Evolutionary conservation across 2,888 invertebrate genomes (phyloP).

Genomic region (Microplitis deprimator): DNA sequence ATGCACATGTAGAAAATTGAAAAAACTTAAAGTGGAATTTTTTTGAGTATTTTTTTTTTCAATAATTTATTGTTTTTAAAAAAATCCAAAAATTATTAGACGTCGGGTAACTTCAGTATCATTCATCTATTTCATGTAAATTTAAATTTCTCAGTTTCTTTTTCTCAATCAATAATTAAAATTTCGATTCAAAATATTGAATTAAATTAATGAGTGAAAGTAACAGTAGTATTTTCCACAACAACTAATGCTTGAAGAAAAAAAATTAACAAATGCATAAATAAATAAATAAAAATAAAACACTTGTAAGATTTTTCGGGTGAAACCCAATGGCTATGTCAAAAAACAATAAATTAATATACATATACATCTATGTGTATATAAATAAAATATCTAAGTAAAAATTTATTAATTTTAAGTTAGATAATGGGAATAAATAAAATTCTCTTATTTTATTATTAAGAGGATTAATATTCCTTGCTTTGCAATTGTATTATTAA

Average conservation of each 20-base stretch:
- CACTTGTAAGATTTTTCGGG: slow-evolving; percentile 12
- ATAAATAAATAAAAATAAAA: background rate
- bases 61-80: too few species aligned
- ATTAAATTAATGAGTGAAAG: background rate
- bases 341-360: slow-evolving; percentile 30
- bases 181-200: too few species aligned
- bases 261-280: slow-evolving; percentile 18
- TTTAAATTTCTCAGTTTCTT: too few species aligned
- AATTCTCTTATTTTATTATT: background rate
- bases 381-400: background rate
- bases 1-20: too few species aligned
- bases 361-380: slow-evolving; percentile 10
- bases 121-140: too few species aligned
- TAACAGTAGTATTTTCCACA: background rate
- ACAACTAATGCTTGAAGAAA: background rate
- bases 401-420: slow-evolving; percentile 20
- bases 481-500: slow-evolving; percentile 13
- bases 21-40: too few species aligned
- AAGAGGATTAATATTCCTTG: slow-evolving; percentile 12
- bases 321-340: slow-evolving; percentile 8
- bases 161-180: too few species aligned
- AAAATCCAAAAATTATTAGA: too few species aligned
- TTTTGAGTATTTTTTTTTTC: too few species aligned
- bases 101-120: too few species aligned
- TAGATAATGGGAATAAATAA: background rate